Base-by-base conservation (phyloP, 2,797 vertebrate genomes). In the Halcyon chelicuti region DNA sequence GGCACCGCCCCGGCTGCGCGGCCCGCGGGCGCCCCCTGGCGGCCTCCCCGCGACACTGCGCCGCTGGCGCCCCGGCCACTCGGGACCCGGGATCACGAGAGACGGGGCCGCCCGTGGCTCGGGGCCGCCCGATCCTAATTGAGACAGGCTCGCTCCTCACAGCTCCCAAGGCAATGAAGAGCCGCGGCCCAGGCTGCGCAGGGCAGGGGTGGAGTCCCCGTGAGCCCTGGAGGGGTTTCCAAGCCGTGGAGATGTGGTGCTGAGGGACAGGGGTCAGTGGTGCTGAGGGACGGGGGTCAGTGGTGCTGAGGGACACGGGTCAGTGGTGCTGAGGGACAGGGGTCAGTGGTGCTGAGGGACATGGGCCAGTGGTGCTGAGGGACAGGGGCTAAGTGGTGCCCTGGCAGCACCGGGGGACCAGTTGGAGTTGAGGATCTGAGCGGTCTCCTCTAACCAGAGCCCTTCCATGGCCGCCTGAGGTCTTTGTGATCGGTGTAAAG, bases 401-500 rank as follows among this genome's bases (percentile, higher is more conserved):
- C 20, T 57, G 54, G 54, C 54, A 57, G 31, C 5, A 12, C 19
- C 13, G 31, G 54, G 54, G 31, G 2, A 33, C 21, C 7, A 8
- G 31, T 33, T 57, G 51, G 51, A 18, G 16, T 54, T 8, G 10
- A 54, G 7, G 54, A n/a, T 21, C 19, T n/a, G 7, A 33, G 22
- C 14, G 20, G 55, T 21, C 12, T 33, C 12, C 33, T 33, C 55
- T 20, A 57, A 33, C 55, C 55, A 22, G 31, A 33, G 20, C 11
- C 10, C 4, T 19, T n/a, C 52, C 29, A 22, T 33, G 55, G 22
- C 22, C 12, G 13, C 33, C 33, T 10, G 58, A 75, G 31, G 52
- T 14, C 7, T 21, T 5, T 0, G 1, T 23, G 44, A 29, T 31
- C 29, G 14, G 9, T 26, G 22, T 9, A 23, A 57, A 5, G 2